phyloP scores from a whole-genome alignment of 2,888 invertebrate genomes.

The Caenorhabditis sp. region DNA sequence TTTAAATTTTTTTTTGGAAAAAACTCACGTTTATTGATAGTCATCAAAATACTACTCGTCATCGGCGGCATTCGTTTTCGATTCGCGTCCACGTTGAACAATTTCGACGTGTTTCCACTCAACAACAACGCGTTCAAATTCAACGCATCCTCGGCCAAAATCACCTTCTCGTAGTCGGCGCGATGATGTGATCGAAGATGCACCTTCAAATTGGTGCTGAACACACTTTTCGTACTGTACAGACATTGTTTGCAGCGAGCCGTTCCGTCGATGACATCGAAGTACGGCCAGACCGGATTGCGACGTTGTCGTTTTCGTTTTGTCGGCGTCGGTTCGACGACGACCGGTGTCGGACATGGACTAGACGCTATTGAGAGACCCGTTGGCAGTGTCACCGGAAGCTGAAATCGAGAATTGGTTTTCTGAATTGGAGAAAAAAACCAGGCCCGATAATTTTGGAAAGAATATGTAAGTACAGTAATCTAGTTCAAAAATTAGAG shows the following conservation, averaged over 20 bases:
- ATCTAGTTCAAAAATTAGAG: no score
- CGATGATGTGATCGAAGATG: conserved; percentile 65
- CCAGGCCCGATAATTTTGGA: no score
- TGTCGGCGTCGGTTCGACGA: conserved; percentile 42
- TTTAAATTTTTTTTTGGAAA: no score
- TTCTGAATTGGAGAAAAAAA: no score
- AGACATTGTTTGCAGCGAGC: conserved; percentile 62
- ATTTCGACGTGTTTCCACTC: conserved; percentile 51
- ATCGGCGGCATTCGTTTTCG: conserved; percentile 58
- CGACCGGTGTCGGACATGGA: conserved; percentile 28
- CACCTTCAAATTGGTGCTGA: conserved; percentile 66
- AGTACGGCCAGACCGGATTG: conserved; percentile 67
- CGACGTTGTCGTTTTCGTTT: conserved; percentile 62
- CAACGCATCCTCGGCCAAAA: conserved; percentile 61
- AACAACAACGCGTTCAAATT: conserved; percentile 56
- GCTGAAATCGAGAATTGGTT: conserved; percentile 5
- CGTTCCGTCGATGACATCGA: conserved; percentile 59
- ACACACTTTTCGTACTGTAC: conserved; percentile 65
- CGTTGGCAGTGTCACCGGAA: conserved; percentile 20
- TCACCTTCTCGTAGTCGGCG: conserved; percentile 62
- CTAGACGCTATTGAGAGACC: conserved; percentile 28
- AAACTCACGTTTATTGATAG: conserved; percentile 56
- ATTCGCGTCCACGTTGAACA: conserved; percentile 44
- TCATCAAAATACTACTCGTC: conserved; percentile 57
- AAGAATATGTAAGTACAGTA: no score